These are phyloP conservation scores for Calypte anna DNA, from an alignment of 2,113 vertebrate species.

Conservation along the genomic window DNA sequence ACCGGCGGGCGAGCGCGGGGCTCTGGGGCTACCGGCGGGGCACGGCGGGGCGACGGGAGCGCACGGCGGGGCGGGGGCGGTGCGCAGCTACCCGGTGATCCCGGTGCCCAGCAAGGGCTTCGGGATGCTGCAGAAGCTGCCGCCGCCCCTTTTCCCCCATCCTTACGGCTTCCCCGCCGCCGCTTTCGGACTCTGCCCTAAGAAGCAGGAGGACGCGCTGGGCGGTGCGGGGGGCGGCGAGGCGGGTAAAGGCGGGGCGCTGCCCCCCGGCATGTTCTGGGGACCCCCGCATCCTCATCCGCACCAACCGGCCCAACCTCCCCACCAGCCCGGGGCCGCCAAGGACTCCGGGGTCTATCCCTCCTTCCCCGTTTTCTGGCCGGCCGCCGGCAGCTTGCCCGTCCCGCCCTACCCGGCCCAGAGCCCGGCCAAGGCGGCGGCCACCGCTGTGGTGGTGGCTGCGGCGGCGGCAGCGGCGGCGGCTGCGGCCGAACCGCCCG, in stretches of 20 bases:
- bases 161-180: constrained; percentile 89
- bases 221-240: constrained; percentile 59
- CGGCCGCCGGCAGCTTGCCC: constrained; percentile 84
- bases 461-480: constrained; percentile 61
- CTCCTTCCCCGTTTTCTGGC: constrained; percentile 94
- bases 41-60: constrained; percentile 44
- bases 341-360: constrained; percentile 87
- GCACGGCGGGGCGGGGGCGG: constrained; percentile 70
- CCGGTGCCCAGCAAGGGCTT: constrained; percentile 95
- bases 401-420: constrained; percentile 84
- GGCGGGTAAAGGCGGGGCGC: constrained; percentile 55
- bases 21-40: constrained; percentile 79
- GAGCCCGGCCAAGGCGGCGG: constrained; percentile 80
- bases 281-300: constrained; percentile 61
- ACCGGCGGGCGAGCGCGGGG: constrained; percentile 58
- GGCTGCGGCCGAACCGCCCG: constrained; percentile 5
- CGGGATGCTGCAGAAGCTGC: constrained; percentile 89
- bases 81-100: constrained; percentile 92
- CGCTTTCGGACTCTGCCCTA: constrained; percentile 91
- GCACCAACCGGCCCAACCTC: constrained; percentile 62
- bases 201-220: constrained; percentile 84
- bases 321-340: constrained; percentile 58
- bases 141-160: constrained; percentile 91
- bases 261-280: constrained; percentile 73
- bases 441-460: constrained; percentile 77